A percentile compares a stretch with the other conserved stretches of the same genome.
Conservation (phyloP, 2,113 vertebrate genomes). For the Psilopogon haemacephalus region DNA sequence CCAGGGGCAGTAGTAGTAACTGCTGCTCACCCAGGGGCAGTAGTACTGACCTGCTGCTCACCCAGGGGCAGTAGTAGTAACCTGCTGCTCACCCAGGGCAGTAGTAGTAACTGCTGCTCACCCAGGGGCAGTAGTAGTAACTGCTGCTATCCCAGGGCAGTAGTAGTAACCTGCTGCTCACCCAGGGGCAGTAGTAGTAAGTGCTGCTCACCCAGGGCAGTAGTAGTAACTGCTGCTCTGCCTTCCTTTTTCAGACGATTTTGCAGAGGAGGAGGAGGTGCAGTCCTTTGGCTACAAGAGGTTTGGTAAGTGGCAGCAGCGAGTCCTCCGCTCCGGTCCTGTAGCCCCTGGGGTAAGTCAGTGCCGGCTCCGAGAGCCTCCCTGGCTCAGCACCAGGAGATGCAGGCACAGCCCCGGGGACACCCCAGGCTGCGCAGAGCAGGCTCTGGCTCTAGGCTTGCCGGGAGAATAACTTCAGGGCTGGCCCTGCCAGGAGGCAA, state of each 20-base stretch:
- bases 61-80: no score
- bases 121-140: no score
- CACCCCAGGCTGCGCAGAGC: neutral
- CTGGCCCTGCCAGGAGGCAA: neutral
- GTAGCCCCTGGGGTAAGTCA: neutral
- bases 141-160: no score
- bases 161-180: no score
- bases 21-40: no score
- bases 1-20: no score
- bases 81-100: no score
- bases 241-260: conserved; percentile 86
- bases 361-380: neutral
- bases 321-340: neutral
- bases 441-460: neutral
- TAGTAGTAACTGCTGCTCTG: neutral
- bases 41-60: no score
- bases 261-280: conserved; percentile 95
- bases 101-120: no score
- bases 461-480: neutral
- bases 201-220: no score
- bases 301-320: conserved; percentile 87
- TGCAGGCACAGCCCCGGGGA: neutral
- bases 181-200: no score
- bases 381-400: neutral
- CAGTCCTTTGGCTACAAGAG: conserved; percentile 99